phyloP scores from a whole-genome alignment of 2,888 invertebrate species.

The Drosophila hamatofila region DNA sequence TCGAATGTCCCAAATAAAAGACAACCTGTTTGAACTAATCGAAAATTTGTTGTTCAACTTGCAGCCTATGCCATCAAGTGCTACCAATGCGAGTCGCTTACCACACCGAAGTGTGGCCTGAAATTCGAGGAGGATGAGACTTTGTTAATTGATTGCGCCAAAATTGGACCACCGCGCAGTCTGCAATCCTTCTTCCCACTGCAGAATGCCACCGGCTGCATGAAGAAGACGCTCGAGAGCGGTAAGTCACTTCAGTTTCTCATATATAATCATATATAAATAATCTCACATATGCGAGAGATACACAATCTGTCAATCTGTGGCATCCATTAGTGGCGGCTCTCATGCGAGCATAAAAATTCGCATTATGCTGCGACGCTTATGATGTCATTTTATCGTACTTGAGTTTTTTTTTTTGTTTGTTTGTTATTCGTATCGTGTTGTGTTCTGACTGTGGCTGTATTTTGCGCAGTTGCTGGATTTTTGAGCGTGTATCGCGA shows the following conservation, averaged over 20 bases:
- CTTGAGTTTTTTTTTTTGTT: neutral
- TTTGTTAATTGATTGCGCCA: constrained; percentile 77
- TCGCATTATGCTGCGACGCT: constrained; percentile 20
- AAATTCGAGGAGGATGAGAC: constrained; percentile 79
- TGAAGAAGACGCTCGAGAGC: constrained; percentile 82
- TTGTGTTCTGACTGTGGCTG: constrained; percentile 2
- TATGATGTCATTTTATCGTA: constrained; percentile 57
- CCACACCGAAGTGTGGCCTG: constrained; percentile 82
- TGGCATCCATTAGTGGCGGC: constrained; percentile 19
- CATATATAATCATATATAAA: neutral
- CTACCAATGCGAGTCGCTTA: constrained; percentile 83
- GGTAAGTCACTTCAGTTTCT: constrained; percentile 68
- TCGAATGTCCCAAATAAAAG: neutral
- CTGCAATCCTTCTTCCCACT: constrained; percentile 71
- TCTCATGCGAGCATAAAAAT: constrained; percentile 11
- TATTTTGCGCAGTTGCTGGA: constrained; percentile 39
- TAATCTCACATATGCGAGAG: too few relatives aligned
- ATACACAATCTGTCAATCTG: too few relatives aligned
- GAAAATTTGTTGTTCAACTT: constrained; percentile 4
- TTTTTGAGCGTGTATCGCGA: constrained; percentile 6
- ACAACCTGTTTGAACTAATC: constrained; percentile 11
- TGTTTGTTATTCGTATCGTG: constrained; percentile 1
- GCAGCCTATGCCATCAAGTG: constrained; percentile 83
- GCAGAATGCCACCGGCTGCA: constrained; percentile 84
- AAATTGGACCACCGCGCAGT: constrained; percentile 78